Percentiles rank a stretch among this genome's conserved stretches.
Conservation (phyloP, 2,888 invertebrate genomes). For the Nowickia ferox region DNA sequence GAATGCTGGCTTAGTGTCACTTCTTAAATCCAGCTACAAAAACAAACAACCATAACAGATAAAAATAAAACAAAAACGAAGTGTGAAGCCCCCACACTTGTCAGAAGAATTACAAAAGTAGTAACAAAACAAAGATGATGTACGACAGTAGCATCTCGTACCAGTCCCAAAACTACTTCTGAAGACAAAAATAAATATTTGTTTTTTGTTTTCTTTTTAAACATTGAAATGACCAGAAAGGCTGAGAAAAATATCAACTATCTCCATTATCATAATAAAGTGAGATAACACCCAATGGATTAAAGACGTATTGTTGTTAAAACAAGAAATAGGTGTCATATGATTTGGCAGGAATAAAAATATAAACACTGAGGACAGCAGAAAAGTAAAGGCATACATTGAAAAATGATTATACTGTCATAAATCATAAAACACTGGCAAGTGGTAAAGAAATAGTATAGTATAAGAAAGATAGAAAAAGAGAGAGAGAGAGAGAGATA, state of each 20-base stretch:
- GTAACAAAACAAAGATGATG: conserved; percentile 43
- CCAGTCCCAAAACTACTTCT: conserved; percentile 60
- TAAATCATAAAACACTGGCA: conserved; percentile 65
- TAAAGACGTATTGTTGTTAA: conserved; percentile 66
- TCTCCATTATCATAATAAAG: conserved; percentile 71
- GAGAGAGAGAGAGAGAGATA: no score
- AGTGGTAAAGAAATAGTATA: conserved; percentile 22
- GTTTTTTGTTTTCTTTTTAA: not conserved
- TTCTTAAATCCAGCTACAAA: conserved; percentile 59
- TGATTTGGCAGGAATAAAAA: conserved; percentile 16
- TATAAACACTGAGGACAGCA: not conserved
- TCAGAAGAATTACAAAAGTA: conserved; percentile 57
- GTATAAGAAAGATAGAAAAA: not conserved
- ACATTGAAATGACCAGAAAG: conserved; percentile 52
- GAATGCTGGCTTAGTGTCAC: conserved; percentile 70
- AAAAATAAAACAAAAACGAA: conserved; percentile 30
- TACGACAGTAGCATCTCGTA: conserved; percentile 61
- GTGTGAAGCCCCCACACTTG: conserved; percentile 71
- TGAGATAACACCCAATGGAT: conserved; percentile 70
- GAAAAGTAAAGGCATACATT: conserved; percentile 5
- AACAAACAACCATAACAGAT: conserved; percentile 56
- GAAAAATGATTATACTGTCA: conserved; percentile 59
- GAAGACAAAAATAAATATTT: conserved; percentile 34
- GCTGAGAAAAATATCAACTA: conserved; percentile 29
- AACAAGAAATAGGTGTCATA: conserved; percentile 45